phyloP scores from a whole-genome alignment of 2,888 invertebrate species.

The Diarsia rubi region DNA sequence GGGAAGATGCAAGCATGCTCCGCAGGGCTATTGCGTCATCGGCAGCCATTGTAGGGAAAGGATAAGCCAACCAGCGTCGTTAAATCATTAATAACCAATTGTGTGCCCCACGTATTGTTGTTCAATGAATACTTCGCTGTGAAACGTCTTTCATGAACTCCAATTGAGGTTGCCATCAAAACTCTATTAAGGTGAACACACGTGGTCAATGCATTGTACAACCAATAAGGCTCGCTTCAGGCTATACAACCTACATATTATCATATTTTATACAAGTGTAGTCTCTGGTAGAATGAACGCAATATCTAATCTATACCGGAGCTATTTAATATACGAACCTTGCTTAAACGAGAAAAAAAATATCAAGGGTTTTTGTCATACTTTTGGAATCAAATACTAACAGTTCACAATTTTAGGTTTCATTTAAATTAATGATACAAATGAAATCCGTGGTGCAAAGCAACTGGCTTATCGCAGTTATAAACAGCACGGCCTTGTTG shows the following conservation, averaged over 20 bases:
- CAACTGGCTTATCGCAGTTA: neutral
- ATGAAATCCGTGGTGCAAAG: neutral
- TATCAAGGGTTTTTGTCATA: too few relatives aligned
- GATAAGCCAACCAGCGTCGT: neutral
- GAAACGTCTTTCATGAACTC: neutral
- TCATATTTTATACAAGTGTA: neutral
- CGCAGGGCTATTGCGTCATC: too few relatives aligned
- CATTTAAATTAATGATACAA: too few relatives aligned
- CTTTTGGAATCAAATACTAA: too few relatives aligned
- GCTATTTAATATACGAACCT: neutral
- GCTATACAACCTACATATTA: too few relatives aligned
- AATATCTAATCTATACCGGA: neutral
- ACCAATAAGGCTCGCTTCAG: neutral
- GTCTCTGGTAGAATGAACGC: neutral
- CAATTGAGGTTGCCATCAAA: neutral
- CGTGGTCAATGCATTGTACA: neutral
- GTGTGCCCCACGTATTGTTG: neutral
- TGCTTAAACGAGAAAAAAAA: neutral
- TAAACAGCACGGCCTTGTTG: neutral
- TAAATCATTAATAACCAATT: neutral
- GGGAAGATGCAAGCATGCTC: neutral
- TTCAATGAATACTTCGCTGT: neutral
- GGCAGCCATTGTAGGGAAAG: too few relatives aligned
- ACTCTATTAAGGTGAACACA: neutral
- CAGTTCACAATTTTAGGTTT: too few relatives aligned